phyloP scores from a whole-genome alignment of 2,113 vertebrate genomes.

The Oreochromis aureus region DNA sequence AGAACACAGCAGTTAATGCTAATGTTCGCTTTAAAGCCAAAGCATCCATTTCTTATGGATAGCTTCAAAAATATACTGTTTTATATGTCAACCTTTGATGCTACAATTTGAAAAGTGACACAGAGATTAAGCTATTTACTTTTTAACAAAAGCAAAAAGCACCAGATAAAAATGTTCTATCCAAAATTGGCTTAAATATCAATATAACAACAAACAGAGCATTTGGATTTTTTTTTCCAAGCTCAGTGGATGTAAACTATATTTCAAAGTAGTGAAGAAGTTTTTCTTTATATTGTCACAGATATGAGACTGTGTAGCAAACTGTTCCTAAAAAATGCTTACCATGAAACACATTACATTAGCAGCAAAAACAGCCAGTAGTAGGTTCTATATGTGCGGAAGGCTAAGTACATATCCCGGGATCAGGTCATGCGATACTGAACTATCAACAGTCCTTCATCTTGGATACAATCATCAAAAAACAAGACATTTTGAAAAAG shows the following conservation, averaged over 20 bases:
- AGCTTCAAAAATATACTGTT: background rate
- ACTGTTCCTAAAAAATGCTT: background rate
- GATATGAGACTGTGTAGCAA: background rate
- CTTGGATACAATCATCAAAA: background rate
- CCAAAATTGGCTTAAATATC: background rate
- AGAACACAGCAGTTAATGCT: background rate
- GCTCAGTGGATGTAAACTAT: background rate
- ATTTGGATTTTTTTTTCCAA: background rate
- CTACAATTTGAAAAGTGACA: background rate
- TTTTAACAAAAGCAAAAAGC: background rate
- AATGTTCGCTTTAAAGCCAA: background rate
- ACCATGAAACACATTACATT: background rate
- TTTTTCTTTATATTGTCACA: background rate
- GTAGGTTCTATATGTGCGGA: background rate
- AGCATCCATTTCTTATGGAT: background rate
- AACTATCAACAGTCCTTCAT: background rate
- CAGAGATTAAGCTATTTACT: background rate
- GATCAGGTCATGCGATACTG: background rate
- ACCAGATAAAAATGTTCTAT: background rate
- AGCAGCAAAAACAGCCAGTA: constrained; percentile 6
- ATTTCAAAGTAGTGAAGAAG: background rate
- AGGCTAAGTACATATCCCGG: background rate
- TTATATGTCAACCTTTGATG: background rate
- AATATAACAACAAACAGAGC: background rate
- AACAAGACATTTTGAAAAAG: background rate